A percentile compares a stretch with the other conserved stretches of the same genome.
phyloP scores from a whole-genome alignment of 1,140 invertebrate genomes.

The Musca domestica region DNA sequence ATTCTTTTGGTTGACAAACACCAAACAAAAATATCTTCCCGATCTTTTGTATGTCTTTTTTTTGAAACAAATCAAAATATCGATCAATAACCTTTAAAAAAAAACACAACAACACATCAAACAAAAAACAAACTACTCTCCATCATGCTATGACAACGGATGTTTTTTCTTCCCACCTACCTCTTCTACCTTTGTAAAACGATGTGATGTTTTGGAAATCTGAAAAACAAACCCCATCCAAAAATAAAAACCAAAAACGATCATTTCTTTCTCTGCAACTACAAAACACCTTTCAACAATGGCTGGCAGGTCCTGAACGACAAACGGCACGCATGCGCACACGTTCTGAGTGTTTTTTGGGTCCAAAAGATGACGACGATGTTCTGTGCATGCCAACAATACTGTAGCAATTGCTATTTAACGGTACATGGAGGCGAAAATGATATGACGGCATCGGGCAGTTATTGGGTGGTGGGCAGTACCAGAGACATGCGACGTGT shows the following conservation, averaged over 20 bases:
- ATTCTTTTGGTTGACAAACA: neutral
- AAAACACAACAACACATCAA: neutral
- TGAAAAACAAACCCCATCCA: neutral
- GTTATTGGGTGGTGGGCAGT: conserved; percentile 44
- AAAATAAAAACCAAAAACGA: neutral
- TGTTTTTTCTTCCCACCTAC: neutral
- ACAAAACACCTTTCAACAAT: conserved; percentile 7
- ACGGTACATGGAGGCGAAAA: conserved; percentile 13
- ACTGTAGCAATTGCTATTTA: conserved; percentile 50
- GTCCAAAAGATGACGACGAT: conserved; percentile 58
- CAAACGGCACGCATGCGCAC: conserved; percentile 91
- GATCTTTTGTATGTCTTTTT: neutral
- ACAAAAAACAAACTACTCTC: neutral
- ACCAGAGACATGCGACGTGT: conserved; percentile 33
- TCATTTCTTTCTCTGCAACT: neutral
- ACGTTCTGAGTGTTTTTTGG: conserved; percentile 91
- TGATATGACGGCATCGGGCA: conserved; percentile 22
- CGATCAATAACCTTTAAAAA: too few species aligned
- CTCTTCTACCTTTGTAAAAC: neutral
- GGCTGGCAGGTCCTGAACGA: conserved; percentile 76
- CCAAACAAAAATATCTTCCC: neutral
- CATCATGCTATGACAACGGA: neutral
- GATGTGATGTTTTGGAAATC: conserved; percentile 4
- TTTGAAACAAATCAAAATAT: conserved; percentile 21
- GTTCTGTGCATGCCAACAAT: conserved; percentile 38